Conservation (phyloP, 1,140 invertebrate species). For the Bicyclus anynana region DNA sequence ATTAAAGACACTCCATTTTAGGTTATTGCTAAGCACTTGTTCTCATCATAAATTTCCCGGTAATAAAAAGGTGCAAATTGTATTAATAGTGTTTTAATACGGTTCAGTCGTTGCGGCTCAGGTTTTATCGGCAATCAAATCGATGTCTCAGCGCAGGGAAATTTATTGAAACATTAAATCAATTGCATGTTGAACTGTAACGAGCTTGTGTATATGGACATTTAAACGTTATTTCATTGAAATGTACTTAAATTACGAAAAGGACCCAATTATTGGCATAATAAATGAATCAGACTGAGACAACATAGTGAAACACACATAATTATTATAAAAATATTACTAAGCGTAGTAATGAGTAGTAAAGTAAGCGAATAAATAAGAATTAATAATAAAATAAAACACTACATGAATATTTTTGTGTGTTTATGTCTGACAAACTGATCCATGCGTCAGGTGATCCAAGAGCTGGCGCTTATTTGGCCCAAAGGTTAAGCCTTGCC, state of each 20-base stretch:
- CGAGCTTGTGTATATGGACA: background rate
- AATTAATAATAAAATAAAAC: too few relatives aligned
- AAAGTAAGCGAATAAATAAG: too few relatives aligned
- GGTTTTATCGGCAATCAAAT: slow-evolving; percentile 54
- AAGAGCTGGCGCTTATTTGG: too few relatives aligned
- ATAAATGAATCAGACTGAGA: too few relatives aligned
- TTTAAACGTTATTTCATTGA: too few relatives aligned
- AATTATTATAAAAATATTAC: too few relatives aligned
- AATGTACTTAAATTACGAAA: background rate
- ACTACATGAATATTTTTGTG: too few relatives aligned
- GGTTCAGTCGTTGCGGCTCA: slow-evolving; percentile 35
- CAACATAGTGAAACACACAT: too few relatives aligned
- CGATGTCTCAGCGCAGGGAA: slow-evolving; percentile 31
- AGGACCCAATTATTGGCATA: slow-evolving; percentile 12
- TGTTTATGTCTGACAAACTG: too few relatives aligned
- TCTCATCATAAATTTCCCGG: slow-evolving; percentile 24
- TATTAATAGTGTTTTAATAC: slow-evolving; percentile 51
- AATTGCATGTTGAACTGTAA: slow-evolving; percentile 26
- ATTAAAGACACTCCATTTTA: slow-evolving; percentile 21
- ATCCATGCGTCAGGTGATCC: too few relatives aligned
- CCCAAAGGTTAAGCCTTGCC: too few relatives aligned
- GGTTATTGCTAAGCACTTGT: slow-evolving; percentile 24
- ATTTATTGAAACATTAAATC: slow-evolving; percentile 42
- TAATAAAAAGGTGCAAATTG: slow-evolving; percentile 48
- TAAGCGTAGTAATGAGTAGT: too few relatives aligned